Conservation (phyloP, 2,113 vertebrate genomes). For the Trematocara marginatum region DNA sequence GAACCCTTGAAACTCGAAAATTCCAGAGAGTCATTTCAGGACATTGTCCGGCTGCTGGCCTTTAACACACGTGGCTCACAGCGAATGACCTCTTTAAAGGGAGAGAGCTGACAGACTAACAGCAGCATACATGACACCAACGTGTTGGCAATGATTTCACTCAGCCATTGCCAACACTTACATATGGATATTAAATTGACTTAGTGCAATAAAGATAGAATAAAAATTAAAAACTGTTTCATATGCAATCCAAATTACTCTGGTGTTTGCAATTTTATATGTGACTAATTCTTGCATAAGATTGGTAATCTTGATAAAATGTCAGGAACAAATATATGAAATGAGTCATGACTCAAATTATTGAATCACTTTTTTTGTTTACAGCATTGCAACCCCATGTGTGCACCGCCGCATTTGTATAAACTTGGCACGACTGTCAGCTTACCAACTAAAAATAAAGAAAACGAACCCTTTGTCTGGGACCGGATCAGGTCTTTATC, state of each 20-base stretch:
- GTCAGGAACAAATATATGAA: neutral
- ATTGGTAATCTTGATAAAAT: neutral
- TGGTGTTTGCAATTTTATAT: neutral
- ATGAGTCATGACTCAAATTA: neutral
- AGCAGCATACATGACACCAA: neutral
- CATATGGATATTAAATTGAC: neutral
- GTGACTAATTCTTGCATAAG: neutral
- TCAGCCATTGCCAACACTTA: neutral
- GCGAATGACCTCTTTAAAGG: neutral
- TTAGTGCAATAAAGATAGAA: neutral
- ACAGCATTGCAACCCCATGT: neutral
- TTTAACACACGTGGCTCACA: neutral
- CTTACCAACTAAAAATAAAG: neutral
- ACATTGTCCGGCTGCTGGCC: neutral
- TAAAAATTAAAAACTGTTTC: neutral
- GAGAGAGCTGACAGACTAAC: neutral
- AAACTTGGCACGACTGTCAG: neutral
- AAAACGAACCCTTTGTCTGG: neutral
- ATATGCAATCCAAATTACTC: neutral
- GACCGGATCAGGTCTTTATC: neutral
- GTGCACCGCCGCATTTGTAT: neutral
- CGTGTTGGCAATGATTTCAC: neutral
- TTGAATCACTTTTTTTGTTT: neutral
- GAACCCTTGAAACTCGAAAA: neutral
- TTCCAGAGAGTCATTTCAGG: neutral